Evolutionary conservation across 1,140 invertebrate genomes (phyloP).

Genomic region (Pinna nobilis): DNA sequence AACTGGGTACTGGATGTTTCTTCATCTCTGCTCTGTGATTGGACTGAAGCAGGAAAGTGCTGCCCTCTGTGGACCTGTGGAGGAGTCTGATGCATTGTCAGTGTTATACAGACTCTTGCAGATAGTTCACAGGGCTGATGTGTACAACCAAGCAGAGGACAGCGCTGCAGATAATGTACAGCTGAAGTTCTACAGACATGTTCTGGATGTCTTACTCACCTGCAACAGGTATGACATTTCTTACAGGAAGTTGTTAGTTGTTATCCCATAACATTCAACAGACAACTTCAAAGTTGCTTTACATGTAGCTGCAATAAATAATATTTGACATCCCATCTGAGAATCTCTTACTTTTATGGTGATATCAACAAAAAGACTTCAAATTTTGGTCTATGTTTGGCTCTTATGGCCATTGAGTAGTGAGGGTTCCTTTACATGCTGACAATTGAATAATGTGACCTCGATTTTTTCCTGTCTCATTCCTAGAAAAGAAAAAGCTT

Average conservation of each 20-base stretch:
- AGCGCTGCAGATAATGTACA: constrained; percentile 9
- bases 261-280: too few relatives aligned
- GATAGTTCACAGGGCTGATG: constrained; percentile 12
- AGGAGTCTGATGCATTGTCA: background rate
- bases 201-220: background rate
- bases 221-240: constrained; percentile 1
- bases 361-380: too few relatives aligned
- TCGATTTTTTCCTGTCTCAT: too few relatives aligned
- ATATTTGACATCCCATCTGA: too few relatives aligned
- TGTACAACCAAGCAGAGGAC: constrained; percentile 21
- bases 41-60: background rate
- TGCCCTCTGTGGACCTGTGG: constrained; percentile 6
- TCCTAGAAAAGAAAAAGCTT: too few relatives aligned
- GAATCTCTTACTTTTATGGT: too few relatives aligned
- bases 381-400: too few relatives aligned
- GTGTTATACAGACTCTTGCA: constrained; percentile 13
- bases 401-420: too few relatives aligned
- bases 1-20: constrained; percentile 3
- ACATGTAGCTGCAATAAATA: too few relatives aligned
- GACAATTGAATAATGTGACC: too few relatives aligned
- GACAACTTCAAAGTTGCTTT: too few relatives aligned
- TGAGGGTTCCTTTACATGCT: too few relatives aligned
- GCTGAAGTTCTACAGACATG: constrained; percentile 8
- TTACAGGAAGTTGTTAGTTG: background rate
- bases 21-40: constrained; percentile 18